phyloP scores from a whole-genome alignment of 2,797 vertebrate species.

The Amblyopsis hoosieri region DNA sequence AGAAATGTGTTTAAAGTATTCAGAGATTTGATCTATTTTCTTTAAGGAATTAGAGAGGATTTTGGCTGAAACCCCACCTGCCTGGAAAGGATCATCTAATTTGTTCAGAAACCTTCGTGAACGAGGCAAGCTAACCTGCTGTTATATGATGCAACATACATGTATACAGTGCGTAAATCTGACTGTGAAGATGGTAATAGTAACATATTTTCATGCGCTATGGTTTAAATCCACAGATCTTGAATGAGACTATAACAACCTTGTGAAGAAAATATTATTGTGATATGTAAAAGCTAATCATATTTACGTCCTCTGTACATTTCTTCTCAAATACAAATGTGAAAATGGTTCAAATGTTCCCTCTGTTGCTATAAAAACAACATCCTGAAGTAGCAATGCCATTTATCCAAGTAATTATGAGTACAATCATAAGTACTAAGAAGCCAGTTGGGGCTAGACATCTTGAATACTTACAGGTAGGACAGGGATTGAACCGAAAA shows the following conservation, averaged over 20 bases:
- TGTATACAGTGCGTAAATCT: constrained; percentile 18
- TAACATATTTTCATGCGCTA: constrained; percentile 24
- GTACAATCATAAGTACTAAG: too few relatives aligned
- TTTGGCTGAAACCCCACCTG: constrained; percentile 89
- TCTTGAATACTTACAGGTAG: too few relatives aligned
- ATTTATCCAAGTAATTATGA: too few relatives aligned
- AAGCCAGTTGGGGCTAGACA: too few relatives aligned
- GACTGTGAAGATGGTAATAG: not conserved
- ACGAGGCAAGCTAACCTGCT: constrained; percentile 75
- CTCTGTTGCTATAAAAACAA: too few relatives aligned
- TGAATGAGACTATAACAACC: too few relatives aligned
- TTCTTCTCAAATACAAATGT: constrained; percentile 32
- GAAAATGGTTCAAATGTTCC: too few relatives aligned
- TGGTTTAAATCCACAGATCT: not conserved
- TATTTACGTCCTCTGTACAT: constrained; percentile 25
- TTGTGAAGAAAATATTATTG: constrained; percentile 18
- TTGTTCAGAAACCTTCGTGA: constrained; percentile 91
- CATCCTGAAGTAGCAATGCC: too few relatives aligned
- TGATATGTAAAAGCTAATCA: constrained; percentile 49
- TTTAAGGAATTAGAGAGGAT: constrained; percentile 90
- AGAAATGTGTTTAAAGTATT: constrained; percentile 33
- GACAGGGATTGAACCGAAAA: too few relatives aligned
- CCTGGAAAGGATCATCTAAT: constrained; percentile 95
- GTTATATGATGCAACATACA: constrained; percentile 6
- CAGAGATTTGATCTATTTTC: constrained; percentile 52